phyloP scores from a whole-genome alignment of 2,888 invertebrate genomes.

The Stegophylla sp. region DNA sequence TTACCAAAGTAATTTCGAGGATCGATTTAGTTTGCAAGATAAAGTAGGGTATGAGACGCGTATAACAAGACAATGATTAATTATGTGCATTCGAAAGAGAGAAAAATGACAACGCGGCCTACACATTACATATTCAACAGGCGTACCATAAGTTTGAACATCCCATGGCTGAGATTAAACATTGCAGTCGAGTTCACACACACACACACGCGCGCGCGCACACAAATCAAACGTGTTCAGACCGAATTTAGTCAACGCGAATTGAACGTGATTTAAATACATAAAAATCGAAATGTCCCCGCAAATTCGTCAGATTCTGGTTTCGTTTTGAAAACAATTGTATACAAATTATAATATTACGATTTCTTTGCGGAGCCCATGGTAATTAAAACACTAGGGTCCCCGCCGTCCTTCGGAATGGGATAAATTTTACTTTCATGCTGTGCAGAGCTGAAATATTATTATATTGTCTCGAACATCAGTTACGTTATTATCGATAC shows the following conservation, averaged over 20 bases:
- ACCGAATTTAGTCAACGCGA: slow-evolving; percentile 36
- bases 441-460: no score
- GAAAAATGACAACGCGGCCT: slow-evolving; percentile 15
- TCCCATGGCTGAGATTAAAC: slow-evolving; percentile 46
- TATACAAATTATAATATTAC: not conserved
- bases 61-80: slow-evolving; percentile 17
- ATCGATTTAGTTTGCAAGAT: not conserved
- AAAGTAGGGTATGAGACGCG: not conserved
- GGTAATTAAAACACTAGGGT: not conserved
- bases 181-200: slow-evolving; percentile 22
- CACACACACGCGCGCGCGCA: not conserved
- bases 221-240: slow-evolving; percentile 8
- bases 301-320: not conserved
- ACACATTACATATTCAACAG: slow-evolving; percentile 51
- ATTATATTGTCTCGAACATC: no score
- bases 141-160: slow-evolving; percentile 47
- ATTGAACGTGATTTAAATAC: slow-evolving; percentile 45
- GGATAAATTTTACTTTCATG: no score
- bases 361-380: not conserved
- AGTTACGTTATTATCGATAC: no score
- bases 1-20: not conserved
- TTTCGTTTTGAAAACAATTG: slow-evolving; percentile 10
- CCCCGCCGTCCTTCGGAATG: not conserved
- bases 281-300: slow-evolving; percentile 24
- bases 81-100: slow-evolving; percentile 13